These are phyloP conservation scores for Watsonalla cultraria DNA, from an alignment of 2,888 invertebrate species.

Conservation along the genomic window DNA sequence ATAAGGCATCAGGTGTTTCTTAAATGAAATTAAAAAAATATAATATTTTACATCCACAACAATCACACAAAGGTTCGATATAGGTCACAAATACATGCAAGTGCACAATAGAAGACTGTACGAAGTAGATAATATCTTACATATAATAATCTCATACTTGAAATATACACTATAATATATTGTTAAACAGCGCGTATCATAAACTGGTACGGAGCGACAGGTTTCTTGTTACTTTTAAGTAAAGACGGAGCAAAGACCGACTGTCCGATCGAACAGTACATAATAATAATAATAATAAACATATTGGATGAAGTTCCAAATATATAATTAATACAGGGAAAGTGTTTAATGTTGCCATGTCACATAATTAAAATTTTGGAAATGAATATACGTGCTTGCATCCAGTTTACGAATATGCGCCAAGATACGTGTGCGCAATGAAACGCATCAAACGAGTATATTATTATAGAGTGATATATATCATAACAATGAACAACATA, in stretches of 20 bases:
- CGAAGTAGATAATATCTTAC: constrained; percentile 33
- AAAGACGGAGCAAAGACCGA: no score
- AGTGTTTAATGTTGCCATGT: no score
- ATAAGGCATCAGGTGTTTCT: constrained; percentile 56
- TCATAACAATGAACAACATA: no score
- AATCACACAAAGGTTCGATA: constrained; percentile 5
- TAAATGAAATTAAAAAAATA: constrained; percentile 22
- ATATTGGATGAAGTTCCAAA: not conserved
- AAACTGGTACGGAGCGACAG: not conserved
- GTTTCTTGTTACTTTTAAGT: not conserved
- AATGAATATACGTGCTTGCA: no score
- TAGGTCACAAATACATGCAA: constrained; percentile 22
- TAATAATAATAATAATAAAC: constrained; percentile 9
- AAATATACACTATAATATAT: constrained; percentile 17
- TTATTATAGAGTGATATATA: no score
- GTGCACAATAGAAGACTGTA: constrained; percentile 15
- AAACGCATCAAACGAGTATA: no score
- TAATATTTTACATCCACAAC: constrained; percentile 34
- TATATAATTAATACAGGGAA: no score
- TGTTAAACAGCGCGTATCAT: constrained; percentile 13
- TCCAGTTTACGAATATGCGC: no score
- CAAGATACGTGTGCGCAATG: no score
- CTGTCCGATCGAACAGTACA: no score
- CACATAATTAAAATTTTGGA: no score
- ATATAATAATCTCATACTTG: constrained; percentile 47